phyloP scores from a whole-genome alignment of 1,140 invertebrate genomes.

The Homarus americanus region DNA sequence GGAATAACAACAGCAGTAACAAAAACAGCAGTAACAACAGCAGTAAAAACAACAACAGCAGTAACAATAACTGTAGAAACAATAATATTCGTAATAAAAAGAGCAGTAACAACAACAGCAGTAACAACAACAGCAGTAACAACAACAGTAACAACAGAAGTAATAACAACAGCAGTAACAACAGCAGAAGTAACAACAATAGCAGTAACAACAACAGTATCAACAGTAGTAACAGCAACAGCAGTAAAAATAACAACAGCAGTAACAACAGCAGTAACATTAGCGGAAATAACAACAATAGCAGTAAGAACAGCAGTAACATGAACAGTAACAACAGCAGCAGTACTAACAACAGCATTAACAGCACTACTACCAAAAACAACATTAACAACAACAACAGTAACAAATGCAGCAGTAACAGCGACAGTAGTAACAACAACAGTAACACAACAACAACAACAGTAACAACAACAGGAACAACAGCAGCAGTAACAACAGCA shows the following conservation, averaged over 20 bases:
- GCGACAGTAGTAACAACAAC: no score
- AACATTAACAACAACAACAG: no score
- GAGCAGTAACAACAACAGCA: not conserved
- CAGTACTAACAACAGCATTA: not conserved
- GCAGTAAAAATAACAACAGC: not conserved
- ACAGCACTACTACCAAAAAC: no score
- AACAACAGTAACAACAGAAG: no score
- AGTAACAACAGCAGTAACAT: not conserved
- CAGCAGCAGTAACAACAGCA: slow-evolving; percentile 17
- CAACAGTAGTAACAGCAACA: not conserved
- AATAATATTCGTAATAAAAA: not conserved
- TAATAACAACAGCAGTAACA: no score
- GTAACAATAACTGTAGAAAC: not conserved
- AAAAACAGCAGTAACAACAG: not conserved
- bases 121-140: not conserved
- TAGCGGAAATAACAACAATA: not conserved
- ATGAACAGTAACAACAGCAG: not conserved
- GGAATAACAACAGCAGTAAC: not conserved
- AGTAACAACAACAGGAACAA: not conserved
- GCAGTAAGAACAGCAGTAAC: not conserved
- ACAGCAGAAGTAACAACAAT: not conserved
- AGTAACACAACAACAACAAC: no score
- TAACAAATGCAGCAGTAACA: no score
- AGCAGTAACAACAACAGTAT: not conserved
- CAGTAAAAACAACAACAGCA: not conserved